These are phyloP conservation scores for Sceliomorpha sp. DNA, from an alignment of 2,888 invertebrate genomes.

Conservation along the genomic window DNA sequence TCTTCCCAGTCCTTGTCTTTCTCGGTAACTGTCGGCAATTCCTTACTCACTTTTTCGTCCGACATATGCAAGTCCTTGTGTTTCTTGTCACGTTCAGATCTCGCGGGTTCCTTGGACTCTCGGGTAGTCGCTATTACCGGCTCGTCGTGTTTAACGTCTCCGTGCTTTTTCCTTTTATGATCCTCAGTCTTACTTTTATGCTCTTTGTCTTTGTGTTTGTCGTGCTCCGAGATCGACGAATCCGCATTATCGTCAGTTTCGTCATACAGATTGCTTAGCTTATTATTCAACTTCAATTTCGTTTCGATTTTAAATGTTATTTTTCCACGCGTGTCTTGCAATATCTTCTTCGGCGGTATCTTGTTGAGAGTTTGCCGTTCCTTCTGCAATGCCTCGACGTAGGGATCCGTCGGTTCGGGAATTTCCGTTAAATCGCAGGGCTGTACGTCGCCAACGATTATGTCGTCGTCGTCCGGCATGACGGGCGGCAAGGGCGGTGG, in stretches of 20 bases:
- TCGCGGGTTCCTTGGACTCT: too few species aligned
- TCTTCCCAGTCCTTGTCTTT: too few species aligned
- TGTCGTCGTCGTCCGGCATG: constrained; percentile 67
- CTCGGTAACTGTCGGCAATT: too few species aligned
- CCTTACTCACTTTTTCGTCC: too few species aligned
- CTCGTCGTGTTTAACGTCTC: too few species aligned
- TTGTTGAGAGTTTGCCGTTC: constrained; percentile 73
- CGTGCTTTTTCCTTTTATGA: constrained; percentile 12
- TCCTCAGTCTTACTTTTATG: constrained; percentile 47
- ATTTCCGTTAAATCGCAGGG: constrained; percentile 72
- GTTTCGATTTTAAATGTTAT: constrained; percentile 77
- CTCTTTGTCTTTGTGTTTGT: constrained; percentile 62
- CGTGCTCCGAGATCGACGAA: too few species aligned
- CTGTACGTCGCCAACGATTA: constrained; percentile 72
- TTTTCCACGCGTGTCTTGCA: constrained; percentile 72
- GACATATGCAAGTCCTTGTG: too few species aligned
- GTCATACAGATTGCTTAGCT: constrained; percentile 71
- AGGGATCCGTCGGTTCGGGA: constrained; percentile 74
- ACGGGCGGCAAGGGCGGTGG: constrained; percentile 59
- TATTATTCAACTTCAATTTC: constrained; percentile 72
- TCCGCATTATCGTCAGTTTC: constrained; percentile 69
- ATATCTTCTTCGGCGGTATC: constrained; percentile 73
- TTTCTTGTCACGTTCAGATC: too few species aligned
- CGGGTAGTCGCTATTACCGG: too few species aligned
- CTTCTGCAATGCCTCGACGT: constrained; percentile 73